These are phyloP conservation scores for Tetragonisca angustula DNA, from an alignment of 2,888 invertebrate species.

Conservation along the genomic window DNA sequence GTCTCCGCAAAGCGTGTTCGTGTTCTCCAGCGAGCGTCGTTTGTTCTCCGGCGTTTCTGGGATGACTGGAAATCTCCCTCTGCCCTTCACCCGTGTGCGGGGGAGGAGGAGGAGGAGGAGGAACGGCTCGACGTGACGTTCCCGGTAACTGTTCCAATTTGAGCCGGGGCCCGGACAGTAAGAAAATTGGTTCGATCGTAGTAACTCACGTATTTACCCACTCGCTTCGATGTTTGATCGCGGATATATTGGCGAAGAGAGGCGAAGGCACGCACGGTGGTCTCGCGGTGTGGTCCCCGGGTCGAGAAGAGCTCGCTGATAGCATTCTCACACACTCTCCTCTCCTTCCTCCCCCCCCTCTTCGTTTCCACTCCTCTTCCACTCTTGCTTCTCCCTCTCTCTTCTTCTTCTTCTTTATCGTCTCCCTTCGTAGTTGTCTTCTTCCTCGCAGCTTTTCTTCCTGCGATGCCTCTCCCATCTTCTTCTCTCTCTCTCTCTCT, in stretches of 20 bases:
- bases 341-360: constrained; percentile 13
- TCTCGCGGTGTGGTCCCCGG: constrained; percentile 83
- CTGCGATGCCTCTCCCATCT: background rate
- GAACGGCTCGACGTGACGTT: constrained; percentile 51
- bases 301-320: constrained; percentile 75
- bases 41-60: background rate
- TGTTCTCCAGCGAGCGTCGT: background rate
- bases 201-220: constrained; percentile 73
- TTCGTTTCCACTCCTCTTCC: constrained; percentile 4
- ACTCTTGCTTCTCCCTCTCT: constrained; percentile 32
- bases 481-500: no score
- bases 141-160: constrained; percentile 65
- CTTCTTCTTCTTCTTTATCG: constrained; percentile 28
- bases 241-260: constrained; percentile 77
- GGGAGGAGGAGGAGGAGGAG: background rate
- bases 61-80: background rate
- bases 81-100: no score
- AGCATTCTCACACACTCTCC: constrained; percentile 72
- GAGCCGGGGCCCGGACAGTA: constrained; percentile 39
- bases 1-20: background rate
- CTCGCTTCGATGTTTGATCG: constrained; percentile 77
- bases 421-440: constrained; percentile 27
- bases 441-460: background rate
- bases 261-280: constrained; percentile 80
- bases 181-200: constrained; percentile 68